Conservation (phyloP, 2,113 vertebrate genomes). For the Lophura nycthemera region DNA sequence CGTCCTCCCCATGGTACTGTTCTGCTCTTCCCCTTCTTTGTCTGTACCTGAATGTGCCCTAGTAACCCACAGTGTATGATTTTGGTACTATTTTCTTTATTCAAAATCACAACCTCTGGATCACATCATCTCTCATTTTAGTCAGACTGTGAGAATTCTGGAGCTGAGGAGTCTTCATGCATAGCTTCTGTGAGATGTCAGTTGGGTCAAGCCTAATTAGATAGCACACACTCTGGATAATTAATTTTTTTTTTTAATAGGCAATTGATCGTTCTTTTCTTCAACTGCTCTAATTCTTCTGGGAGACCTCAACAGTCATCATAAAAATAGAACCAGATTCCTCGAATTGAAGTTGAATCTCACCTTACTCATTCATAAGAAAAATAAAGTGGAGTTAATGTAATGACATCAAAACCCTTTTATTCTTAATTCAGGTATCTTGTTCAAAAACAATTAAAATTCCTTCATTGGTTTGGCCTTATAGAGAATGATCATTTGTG, state of each 20-base stretch:
- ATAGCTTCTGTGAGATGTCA: background rate
- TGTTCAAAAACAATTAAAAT: background rate
- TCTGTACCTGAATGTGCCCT: background rate
- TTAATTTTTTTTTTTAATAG: background rate
- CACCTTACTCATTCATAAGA: background rate
- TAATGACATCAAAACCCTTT: background rate
- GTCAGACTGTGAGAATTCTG: background rate
- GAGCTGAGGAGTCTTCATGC: background rate
- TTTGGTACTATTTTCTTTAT: background rate
- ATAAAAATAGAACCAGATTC: background rate
- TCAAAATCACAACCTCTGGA: background rate
- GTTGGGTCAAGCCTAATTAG: background rate
- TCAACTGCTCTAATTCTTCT: background rate
- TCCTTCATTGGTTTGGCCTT: background rate
- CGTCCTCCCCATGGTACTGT: background rate
- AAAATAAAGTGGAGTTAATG: background rate
- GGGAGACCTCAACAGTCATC: background rate
- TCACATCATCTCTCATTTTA: background rate
- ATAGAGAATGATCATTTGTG: background rate
- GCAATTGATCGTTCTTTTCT: background rate
- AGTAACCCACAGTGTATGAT: background rate
- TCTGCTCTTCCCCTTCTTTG: background rate
- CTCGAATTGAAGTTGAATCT: background rate
- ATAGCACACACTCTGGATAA: background rate
- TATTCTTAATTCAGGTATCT: background rate